phyloP scores from a whole-genome alignment of 2,888 invertebrate species.

The Mimumesa dahlbomi region DNA sequence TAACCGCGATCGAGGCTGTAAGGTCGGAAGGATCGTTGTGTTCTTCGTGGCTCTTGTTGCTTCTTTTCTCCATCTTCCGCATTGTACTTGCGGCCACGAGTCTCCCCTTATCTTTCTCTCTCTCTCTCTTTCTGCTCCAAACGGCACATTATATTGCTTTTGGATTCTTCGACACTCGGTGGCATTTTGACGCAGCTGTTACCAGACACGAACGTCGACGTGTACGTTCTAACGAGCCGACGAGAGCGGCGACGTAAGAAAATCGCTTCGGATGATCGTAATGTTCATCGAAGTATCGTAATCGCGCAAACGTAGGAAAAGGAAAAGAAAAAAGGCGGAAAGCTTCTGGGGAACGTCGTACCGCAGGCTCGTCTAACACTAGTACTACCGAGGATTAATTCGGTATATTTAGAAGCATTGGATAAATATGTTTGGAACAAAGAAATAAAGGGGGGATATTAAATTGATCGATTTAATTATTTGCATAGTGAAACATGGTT shows the following conservation, averaged over 20 bases:
- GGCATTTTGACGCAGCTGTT: slow-evolving; percentile 74
- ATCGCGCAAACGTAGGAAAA: too few relatives aligned
- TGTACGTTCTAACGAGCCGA: slow-evolving; percentile 39
- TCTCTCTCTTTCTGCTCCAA: slow-evolving; percentile 39
- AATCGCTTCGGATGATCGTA: slow-evolving; percentile 17
- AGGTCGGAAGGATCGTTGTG: background rate
- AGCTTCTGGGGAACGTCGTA: too few relatives aligned
- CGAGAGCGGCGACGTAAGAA: slow-evolving; percentile 7
- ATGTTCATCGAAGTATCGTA: slow-evolving; percentile 29
- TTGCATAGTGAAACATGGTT: too few relatives aligned
- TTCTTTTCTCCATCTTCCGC: slow-evolving; percentile 15
- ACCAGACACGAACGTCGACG: slow-evolving; percentile 39
- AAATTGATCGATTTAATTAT: too few relatives aligned
- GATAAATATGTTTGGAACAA: too few relatives aligned
- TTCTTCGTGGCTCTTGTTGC: background rate
- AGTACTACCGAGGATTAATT: too few relatives aligned
- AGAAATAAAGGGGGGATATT: too few relatives aligned
- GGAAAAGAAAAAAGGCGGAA: too few relatives aligned
- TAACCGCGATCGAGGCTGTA: too few relatives aligned
- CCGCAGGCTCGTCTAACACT: too few relatives aligned
- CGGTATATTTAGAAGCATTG: too few relatives aligned
- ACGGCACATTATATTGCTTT: slow-evolving; percentile 73
- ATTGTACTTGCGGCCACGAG: background rate
- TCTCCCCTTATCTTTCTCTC: background rate
- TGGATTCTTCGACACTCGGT: slow-evolving; percentile 69